These are phyloP conservation scores for Acronicta alni DNA, from an alignment of 2,888 invertebrate species.

Conservation along the genomic window DNA sequence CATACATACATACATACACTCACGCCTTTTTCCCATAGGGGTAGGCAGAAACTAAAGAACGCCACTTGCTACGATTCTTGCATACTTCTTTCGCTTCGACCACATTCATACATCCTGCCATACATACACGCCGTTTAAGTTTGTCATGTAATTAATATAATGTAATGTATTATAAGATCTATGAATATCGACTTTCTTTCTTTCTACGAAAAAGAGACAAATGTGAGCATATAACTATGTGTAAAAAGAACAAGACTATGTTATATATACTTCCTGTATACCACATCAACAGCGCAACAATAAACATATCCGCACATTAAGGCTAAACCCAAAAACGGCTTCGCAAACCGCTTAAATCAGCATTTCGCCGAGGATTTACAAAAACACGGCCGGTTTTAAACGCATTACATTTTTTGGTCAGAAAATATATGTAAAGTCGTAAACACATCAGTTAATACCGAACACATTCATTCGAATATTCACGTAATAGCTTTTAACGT, in stretches of 20 bases:
- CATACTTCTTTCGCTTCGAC: too few species aligned
- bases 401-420: slow-evolving; percentile 47
- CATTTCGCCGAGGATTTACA: slow-evolving; percentile 46
- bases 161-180: too few species aligned
- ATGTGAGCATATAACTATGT: too few species aligned
- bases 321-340: slow-evolving; percentile 37
- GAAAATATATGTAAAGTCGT: slow-evolving; percentile 38
- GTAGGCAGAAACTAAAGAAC: too few species aligned
- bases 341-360: slow-evolving; percentile 32
- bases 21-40: too few species aligned
- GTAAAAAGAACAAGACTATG: neutral
- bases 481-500: slow-evolving; percentile 42
- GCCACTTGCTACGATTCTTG: too few species aligned
- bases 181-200: too few species aligned
- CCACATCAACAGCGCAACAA: slow-evolving; percentile 29
- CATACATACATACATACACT: too few species aligned
- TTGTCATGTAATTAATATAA: too few species aligned
- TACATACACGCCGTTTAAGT: too few species aligned
- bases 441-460: slow-evolving; percentile 51
- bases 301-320: slow-evolving; percentile 20
- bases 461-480: slow-evolving; percentile 45
- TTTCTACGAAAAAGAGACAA: too few species aligned
- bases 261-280: neutral
- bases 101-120: too few species aligned
- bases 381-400: slow-evolving; percentile 48